Percentiles rank a stretch among this genome's conserved stretches.
These are phyloP conservation scores for Odontothrips loti DNA, from an alignment of 2,888 invertebrate genomes.

Conservation along the genomic window DNA sequence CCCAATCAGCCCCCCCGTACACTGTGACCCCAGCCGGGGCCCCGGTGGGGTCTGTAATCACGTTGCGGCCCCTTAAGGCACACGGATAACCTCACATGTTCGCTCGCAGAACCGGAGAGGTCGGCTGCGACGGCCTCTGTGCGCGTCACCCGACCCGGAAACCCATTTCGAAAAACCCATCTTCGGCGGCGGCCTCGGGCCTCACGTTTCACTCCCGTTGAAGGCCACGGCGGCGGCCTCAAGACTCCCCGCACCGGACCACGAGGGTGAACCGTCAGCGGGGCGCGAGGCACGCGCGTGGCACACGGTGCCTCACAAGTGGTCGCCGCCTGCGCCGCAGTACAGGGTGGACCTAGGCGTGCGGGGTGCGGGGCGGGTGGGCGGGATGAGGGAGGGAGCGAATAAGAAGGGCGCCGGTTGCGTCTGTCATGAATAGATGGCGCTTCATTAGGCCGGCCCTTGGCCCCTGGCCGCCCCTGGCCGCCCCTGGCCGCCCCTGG, in stretches of 20 bases:
- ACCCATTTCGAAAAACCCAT: too few relatives aligned
- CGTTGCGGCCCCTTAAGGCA: not conserved
- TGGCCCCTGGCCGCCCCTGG: not conserved
- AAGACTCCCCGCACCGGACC: too few relatives aligned
- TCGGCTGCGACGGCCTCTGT: too few relatives aligned
- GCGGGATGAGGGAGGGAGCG: not conserved
- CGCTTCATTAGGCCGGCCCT: conserved; percentile 2
- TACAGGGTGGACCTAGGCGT: not conserved
- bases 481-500: too few relatives aligned
- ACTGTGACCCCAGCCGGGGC: not conserved
- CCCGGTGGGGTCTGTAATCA: not conserved
- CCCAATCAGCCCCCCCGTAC: not conserved
- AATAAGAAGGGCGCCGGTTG: not conserved
- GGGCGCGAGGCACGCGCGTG: too few relatives aligned
- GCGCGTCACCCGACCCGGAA: too few relatives aligned
- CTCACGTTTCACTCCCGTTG: too few relatives aligned
- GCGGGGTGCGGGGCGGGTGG: not conserved
- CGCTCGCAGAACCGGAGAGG: too few relatives aligned
- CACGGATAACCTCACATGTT: too few relatives aligned
- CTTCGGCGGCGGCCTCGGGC: too few relatives aligned
- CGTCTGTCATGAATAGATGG: conserved; percentile 21
- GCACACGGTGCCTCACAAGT: too few relatives aligned
- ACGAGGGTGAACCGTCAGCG: too few relatives aligned
- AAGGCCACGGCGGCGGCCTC: not conserved
- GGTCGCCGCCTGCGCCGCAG: not conserved